Conservation (phyloP, 2,888 invertebrate species). For the Tryphoninae sp. region DNA sequence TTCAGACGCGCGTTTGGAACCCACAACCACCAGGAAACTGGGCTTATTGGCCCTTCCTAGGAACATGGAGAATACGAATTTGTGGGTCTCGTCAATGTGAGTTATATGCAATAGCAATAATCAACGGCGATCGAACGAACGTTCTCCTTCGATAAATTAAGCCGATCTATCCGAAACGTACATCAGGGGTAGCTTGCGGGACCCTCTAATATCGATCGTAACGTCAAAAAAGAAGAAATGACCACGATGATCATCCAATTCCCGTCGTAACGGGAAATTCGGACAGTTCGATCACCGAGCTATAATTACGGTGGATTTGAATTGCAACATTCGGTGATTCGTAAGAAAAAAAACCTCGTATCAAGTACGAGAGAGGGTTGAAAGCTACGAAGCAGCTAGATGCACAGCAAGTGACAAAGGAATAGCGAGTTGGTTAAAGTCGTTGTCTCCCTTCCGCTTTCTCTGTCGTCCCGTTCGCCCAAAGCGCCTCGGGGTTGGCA, state of each 20-base stretch:
- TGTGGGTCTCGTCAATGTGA: not conserved
- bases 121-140: not conserved
- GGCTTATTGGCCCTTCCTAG: slow-evolving; percentile 46
- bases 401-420: slow-evolving; percentile 4
- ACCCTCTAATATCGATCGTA: slow-evolving; percentile 7
- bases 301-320: slow-evolving; percentile 34
- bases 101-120: not conserved
- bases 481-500: slow-evolving; percentile 40
- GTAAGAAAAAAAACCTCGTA: slow-evolving; percentile 13
- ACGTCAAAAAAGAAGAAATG: not conserved
- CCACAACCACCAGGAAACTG: slow-evolving; percentile 30
- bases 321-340: slow-evolving; percentile 34
- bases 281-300: not conserved
- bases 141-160: not conserved
- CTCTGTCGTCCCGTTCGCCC: slow-evolving; percentile 20
- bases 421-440: slow-evolving; percentile 34
- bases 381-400: not conserved
- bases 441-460: slow-evolving; percentile 2
- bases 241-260: not conserved
- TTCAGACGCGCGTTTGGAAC: slow-evolving; percentile 52
- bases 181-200: not conserved
- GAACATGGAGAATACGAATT: slow-evolving; percentile 41
- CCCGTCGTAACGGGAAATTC: not conserved
- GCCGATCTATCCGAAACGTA: not conserved
- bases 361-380: not conserved